A percentile compares a stretch with the other conserved stretches of the same genome.
Conservation (phyloP, 1,140 invertebrate species). For the Lysiphlebus fabarum region DNA sequence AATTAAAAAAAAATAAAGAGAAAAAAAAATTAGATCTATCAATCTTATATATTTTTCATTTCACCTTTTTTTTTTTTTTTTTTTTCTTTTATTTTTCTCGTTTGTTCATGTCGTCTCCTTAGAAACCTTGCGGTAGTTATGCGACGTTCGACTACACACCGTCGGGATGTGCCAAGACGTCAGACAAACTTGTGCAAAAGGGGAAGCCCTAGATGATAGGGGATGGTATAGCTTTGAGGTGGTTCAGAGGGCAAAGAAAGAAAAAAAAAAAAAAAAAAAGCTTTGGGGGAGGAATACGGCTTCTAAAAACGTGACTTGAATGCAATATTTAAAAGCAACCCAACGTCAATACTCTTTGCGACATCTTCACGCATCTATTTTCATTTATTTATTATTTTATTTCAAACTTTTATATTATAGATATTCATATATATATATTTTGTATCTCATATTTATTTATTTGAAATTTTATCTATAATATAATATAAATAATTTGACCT, state of each 20-base stretch:
- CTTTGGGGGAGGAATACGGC: constrained; percentile 34
- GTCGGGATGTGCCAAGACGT: constrained; percentile 18
- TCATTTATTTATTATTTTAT: constrained; percentile 6
- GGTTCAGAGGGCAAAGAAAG: constrained; percentile 4
- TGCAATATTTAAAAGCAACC: constrained; percentile 45
- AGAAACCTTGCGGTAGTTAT: constrained; percentile 46
- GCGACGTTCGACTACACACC: constrained; percentile 36
- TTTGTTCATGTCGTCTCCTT: constrained; percentile 36
- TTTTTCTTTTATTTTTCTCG: constrained; percentile 17
- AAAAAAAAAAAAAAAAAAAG: too few species aligned
- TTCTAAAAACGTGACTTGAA: constrained; percentile 45
- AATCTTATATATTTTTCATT: neutral
- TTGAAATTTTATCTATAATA: neutral
- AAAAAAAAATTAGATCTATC: neutral
- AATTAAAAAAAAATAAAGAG: too few species aligned
- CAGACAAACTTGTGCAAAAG: constrained; percentile 4
- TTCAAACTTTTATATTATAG: too few species aligned
- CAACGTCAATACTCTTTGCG: constrained; percentile 44
- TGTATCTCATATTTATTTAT: neutral
- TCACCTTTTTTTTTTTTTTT: constrained; percentile 21
- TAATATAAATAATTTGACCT: constrained; percentile 38
- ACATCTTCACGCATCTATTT: constrained; percentile 29
- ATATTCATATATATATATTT: too few species aligned
- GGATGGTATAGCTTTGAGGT: constrained; percentile 11
- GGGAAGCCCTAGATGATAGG: constrained; percentile 14